Evolutionary conservation across 2,888 invertebrate genomes (phyloP).

Genomic region (Drosophila meridiana): DNA sequence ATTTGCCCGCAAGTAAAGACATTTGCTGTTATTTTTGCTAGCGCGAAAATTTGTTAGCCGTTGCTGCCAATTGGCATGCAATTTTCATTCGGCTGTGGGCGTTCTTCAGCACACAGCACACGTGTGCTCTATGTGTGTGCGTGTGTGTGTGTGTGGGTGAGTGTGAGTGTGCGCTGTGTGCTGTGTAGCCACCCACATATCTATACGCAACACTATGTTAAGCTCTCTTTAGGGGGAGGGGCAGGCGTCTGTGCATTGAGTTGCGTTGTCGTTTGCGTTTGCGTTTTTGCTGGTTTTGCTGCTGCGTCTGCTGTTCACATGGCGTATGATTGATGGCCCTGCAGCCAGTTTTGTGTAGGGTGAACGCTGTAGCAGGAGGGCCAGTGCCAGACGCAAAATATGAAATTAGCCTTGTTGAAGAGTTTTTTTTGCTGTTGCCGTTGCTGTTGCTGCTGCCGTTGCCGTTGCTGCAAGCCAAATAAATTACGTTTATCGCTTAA

Average conservation of each 20-base stretch:
- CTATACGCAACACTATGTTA: conserved; percentile 20
- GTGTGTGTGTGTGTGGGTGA: neutral
- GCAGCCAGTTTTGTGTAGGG: conserved; percentile 43
- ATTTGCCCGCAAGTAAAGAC: conserved; percentile 45
- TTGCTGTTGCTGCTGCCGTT: conserved; percentile 7
- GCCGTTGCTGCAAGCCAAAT: conserved; percentile 44
- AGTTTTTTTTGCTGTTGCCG: neutral
- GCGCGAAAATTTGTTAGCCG: conserved; percentile 57
- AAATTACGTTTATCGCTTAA: conserved; percentile 70
- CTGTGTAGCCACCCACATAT: conserved; percentile 49
- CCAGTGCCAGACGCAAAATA: conserved; percentile 57
- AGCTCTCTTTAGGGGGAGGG: conserved; percentile 8
- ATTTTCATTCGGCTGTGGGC: conserved; percentile 61
- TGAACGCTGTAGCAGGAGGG: neutral
- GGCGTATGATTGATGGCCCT: conserved; percentile 80
- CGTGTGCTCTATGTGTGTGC: conserved; percentile 12
- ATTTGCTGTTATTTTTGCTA: conserved; percentile 30
- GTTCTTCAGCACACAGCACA: conserved; percentile 37
- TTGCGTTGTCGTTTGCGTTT: conserved; percentile 29
- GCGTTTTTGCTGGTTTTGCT: conserved; percentile 32
- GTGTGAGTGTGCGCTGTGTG: conserved; percentile 9
- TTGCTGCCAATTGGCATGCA: conserved; percentile 71
- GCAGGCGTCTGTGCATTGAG: conserved; percentile 36
- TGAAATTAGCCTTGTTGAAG: conserved; percentile 63
- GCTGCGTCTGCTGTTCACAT: conserved; percentile 64